phyloP scores from a whole-genome alignment of 2,113 vertebrate species.

The Heterocephalus glaber region DNA sequence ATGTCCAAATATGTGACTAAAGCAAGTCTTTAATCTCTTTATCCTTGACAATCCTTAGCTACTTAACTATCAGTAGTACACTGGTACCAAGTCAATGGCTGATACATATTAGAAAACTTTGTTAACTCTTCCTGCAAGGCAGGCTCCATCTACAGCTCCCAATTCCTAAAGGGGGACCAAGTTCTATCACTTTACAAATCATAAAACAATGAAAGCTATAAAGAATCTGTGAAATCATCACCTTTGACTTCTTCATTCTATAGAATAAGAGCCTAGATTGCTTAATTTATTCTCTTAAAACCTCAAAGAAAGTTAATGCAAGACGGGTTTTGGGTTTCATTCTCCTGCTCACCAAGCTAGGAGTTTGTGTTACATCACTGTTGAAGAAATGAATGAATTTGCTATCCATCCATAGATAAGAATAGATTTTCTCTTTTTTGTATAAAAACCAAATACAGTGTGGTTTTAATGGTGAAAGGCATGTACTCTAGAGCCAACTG shows the following conservation, averaged over 20 bases:
- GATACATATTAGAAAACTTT: not conserved
- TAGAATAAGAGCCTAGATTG: not conserved
- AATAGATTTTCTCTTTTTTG: not conserved
- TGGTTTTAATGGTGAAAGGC: not conserved
- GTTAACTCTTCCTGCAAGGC: not conserved
- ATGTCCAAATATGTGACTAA: slow-evolving; percentile 28
- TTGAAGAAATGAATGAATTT: slow-evolving; percentile 12
- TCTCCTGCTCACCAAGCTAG: not conserved
- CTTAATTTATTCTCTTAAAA: not conserved
- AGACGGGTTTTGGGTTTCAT: not conserved
- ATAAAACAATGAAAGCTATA: not conserved
- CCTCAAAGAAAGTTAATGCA: not conserved
- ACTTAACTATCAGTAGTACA: not conserved
- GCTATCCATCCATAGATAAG: not conserved
- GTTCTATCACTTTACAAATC: not conserved
- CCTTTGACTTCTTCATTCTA: slow-evolving; percentile 9
- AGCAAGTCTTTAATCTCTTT: slow-evolving; percentile 1
- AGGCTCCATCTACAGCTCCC: not conserved
- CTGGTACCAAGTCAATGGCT: not conserved
- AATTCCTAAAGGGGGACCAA: not conserved
- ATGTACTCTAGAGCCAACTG: not conserved
- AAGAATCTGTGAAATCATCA: not conserved
- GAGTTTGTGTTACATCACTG: not conserved
- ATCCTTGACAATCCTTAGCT: not conserved
- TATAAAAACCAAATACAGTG: not conserved